phyloP scores from a whole-genome alignment of 2,113 vertebrate genomes.

The Corydoras sp. region DNA sequence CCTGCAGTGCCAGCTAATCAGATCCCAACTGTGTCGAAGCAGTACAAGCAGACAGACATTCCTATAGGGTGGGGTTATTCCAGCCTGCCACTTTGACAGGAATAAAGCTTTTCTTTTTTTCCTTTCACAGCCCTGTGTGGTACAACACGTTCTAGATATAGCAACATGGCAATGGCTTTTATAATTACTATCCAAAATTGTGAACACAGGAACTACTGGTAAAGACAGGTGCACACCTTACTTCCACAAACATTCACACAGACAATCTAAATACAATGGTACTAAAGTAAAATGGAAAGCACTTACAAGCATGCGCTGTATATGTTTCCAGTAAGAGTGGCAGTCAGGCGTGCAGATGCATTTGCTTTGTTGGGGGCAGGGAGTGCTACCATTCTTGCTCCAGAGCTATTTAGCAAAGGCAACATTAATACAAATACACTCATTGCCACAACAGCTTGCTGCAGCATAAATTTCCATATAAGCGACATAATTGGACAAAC shows the following conservation, averaged over 20 bases:
- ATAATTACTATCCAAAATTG: too few relatives aligned
- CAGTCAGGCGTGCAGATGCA: constrained; percentile 39
- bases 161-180: too few relatives aligned
- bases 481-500: background rate
- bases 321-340: constrained; percentile 33
- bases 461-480: constrained; percentile 5
- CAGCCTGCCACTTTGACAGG: constrained; percentile 18
- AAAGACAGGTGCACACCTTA: background rate
- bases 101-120: constrained; percentile 8
- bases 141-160: too few relatives aligned
- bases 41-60: constrained; percentile 31
- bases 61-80: constrained; percentile 39
- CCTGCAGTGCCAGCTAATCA: constrained; percentile 40
- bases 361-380: constrained; percentile 43
- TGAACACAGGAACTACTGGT: background rate
- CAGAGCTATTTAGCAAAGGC: constrained; percentile 26
- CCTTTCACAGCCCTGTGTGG: constrained; percentile 10
- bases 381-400: constrained; percentile 25
- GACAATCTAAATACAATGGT: background rate
- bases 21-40: constrained; percentile 33
- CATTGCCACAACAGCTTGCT: constrained; percentile 15
- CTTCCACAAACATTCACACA: background rate
- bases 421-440: constrained; percentile 23
- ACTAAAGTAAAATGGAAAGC: constrained; percentile 15
- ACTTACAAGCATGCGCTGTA: constrained; percentile 1